Evolutionary conservation across 1,140 invertebrate genomes (phyloP).

Genomic region (Brachystomella parvula): DNA sequence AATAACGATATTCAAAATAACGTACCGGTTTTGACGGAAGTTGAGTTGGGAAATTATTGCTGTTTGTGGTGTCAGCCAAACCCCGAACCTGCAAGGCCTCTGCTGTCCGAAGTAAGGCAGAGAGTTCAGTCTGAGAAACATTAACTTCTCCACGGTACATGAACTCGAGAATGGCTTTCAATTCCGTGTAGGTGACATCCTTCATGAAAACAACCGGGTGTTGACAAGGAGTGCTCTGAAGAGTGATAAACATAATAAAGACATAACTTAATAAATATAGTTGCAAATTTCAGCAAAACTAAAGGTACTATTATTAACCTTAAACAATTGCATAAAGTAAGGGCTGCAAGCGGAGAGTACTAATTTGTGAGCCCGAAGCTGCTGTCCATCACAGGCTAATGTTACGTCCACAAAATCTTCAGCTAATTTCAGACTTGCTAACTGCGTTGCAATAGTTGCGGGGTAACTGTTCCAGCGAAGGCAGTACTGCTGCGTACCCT

Average conservation of each 20-base stretch:
- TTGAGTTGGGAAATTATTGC: constrained; percentile 20
- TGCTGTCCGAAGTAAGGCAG: constrained; percentile 76
- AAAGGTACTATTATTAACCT: constrained; percentile 30
- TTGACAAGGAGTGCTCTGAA: constrained; percentile 73
- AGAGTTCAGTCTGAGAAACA: constrained; percentile 76
- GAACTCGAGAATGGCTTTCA: constrained; percentile 71
- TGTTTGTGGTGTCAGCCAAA: constrained; percentile 55
- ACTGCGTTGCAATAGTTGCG: constrained; percentile 48
- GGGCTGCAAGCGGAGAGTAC: constrained; percentile 48
- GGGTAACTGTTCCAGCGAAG: constrained; percentile 89
- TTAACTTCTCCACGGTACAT: constrained; percentile 87
- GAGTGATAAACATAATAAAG: constrained; percentile 6
- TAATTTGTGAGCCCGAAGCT: constrained; percentile 45
- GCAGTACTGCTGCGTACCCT: constrained; percentile 75
- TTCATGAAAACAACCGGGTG: constrained; percentile 79
- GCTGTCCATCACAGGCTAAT: constrained; percentile 43
- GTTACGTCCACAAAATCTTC: constrained; percentile 48
- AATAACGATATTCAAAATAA: no score
- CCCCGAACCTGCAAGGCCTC: constrained; percentile 81
- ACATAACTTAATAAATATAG: neutral
- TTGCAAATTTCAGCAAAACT: constrained; percentile 5
- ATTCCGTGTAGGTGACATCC: constrained; percentile 71
- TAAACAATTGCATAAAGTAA: constrained; percentile 47
- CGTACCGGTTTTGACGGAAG: no score
- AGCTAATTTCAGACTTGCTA: constrained; percentile 40